Conservation (phyloP, 1,140 invertebrate species). For the Laupala kohalensis region DNA sequence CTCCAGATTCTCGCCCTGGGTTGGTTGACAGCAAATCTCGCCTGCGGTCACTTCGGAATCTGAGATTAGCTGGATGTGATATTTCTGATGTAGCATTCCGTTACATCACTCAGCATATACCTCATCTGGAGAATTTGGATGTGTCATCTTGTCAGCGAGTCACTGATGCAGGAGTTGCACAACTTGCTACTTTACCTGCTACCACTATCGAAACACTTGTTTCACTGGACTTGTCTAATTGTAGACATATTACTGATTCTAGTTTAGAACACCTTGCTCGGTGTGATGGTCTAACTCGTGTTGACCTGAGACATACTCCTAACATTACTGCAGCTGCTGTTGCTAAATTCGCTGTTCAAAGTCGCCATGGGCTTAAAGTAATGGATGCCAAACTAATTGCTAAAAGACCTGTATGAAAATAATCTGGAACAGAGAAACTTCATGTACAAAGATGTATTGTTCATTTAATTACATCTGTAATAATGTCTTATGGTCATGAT, state of each 20-base stretch:
- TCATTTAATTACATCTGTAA: background rate
- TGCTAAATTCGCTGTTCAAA: conserved; percentile 52
- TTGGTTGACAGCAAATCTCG: conserved; percentile 68
- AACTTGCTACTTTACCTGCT: conserved; percentile 52
- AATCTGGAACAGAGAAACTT: too few relatives aligned
- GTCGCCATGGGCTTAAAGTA: conserved; percentile 11
- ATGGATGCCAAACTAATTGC: conserved; percentile 12
- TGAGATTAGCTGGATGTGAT: conserved; percentile 73
- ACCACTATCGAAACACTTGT: conserved; percentile 41
- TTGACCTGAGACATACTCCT: conserved; percentile 62
- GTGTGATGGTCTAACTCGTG: conserved; percentile 44
- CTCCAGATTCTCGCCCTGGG: conserved; percentile 70
- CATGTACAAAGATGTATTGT: background rate
- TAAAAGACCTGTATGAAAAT: conserved; percentile 3
- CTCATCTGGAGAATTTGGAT: conserved; percentile 57
- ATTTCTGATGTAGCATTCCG: conserved; percentile 77
- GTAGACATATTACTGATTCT: conserved; percentile 65
- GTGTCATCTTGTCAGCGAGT: conserved; percentile 74
- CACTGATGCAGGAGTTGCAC: conserved; percentile 77
- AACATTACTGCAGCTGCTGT: conserved; percentile 63
- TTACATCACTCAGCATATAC: conserved; percentile 63
- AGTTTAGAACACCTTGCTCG: conserved; percentile 62
- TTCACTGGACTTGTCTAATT: conserved; percentile 63
- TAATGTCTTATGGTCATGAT: background rate
- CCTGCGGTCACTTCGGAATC: conserved; percentile 55